These are phyloP conservation scores for Aythya fuligula DNA, from an alignment of 2,797 vertebrate species.

Conservation along the genomic window DNA sequence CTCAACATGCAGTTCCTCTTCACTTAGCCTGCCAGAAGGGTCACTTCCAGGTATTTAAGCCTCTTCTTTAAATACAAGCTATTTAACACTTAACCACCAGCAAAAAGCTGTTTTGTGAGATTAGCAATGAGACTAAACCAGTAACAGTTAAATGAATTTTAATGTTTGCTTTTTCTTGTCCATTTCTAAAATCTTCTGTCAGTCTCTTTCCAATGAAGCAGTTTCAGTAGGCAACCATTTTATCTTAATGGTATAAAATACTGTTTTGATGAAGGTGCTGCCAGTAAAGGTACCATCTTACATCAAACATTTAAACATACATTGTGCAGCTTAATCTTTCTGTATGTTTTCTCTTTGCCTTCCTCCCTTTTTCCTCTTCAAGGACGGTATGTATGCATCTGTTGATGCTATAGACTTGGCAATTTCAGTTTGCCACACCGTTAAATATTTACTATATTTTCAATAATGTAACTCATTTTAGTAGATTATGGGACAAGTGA, in stretches of 20 bases:
- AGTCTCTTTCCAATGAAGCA: neutral
- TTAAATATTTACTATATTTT: neutral
- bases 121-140: neutral
- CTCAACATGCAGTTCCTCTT: slow-evolving; percentile 85
- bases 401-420: neutral
- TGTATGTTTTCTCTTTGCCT: neutral
- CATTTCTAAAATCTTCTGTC: neutral
- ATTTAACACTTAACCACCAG: neutral
- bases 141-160: neutral
- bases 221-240: neutral
- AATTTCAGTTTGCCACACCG: neutral
- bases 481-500: neutral
- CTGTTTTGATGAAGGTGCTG: neutral
- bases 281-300: fast-evolving
- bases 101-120: neutral
- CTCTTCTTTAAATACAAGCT: neutral
- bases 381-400: neutral
- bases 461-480: neutral
- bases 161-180: neutral
- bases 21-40: slow-evolving; percentile 92
- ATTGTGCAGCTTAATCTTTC: neutral
- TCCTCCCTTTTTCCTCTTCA: neutral
- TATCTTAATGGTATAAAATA: neutral
- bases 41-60: slow-evolving; percentile 84
- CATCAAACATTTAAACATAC: neutral